A percentile compares a stretch with the other conserved stretches of the same genome.
Evolutionary conservation across 1,140 invertebrate genomes (phyloP).

Genomic region (Ganaspis sp.): DNA sequence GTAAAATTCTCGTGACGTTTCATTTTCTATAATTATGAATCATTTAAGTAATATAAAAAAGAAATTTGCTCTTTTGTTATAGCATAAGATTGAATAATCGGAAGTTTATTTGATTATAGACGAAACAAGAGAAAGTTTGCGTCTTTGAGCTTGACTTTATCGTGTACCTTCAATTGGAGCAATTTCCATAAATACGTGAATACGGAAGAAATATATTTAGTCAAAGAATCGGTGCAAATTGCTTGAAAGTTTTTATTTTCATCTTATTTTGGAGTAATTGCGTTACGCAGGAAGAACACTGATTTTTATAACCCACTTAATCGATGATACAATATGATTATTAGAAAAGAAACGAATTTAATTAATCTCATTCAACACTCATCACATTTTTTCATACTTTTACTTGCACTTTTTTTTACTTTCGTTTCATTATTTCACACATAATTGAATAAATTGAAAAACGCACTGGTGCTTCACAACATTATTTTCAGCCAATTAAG

Average conservation of each 20-base stretch:
- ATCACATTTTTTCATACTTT: neutral
- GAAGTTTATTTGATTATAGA: neutral
- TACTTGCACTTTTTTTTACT: neutral
- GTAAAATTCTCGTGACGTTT: too few relatives aligned
- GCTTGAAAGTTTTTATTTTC: slow-evolving; percentile 16
- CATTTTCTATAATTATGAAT: neutral
- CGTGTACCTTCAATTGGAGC: slow-evolving; percentile 11
- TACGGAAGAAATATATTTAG: neutral
- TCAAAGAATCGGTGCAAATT: slow-evolving; percentile 15
- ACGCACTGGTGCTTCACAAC: too few relatives aligned
- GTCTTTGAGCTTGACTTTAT: slow-evolving; percentile 16
- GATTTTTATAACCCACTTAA: neutral
- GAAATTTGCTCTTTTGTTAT: neutral
- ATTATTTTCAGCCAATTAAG: too few relatives aligned
- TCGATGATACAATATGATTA: neutral
- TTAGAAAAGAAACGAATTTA: neutral
- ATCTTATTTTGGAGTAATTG: neutral
- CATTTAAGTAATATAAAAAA: neutral
- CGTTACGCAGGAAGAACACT: neutral
- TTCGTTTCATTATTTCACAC: too few relatives aligned
- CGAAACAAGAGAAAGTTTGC: neutral
- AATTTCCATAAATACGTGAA: slow-evolving; percentile 14
- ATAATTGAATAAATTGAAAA: too few relatives aligned
- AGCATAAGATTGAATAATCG: slow-evolving; percentile 11
- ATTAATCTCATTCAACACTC: neutral